Conservation (phyloP, 1,140 invertebrate species). For the Lasioglossum baleicum region DNA sequence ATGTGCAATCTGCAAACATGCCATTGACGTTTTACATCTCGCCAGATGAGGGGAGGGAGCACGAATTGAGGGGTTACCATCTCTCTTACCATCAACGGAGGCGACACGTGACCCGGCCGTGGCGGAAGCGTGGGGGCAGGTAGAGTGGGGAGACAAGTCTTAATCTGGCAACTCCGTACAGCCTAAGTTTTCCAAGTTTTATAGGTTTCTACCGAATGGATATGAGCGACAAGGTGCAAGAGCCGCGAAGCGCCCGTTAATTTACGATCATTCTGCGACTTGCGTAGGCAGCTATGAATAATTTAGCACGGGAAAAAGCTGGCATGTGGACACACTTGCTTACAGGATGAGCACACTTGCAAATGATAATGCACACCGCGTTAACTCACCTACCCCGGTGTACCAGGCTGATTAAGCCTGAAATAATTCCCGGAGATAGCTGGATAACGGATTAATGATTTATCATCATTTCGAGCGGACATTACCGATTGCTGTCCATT, state of each 20-base stretch:
- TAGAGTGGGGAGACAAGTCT: no score
- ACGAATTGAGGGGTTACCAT: no score
- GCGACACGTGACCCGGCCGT: no score
- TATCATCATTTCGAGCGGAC: slow-evolving; percentile 29
- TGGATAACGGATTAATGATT: slow-evolving; percentile 49
- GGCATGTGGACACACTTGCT: no score
- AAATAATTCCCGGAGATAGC: slow-evolving; percentile 31
- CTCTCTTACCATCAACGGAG: no score
- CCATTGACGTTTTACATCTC: background rate
- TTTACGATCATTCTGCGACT: background rate
- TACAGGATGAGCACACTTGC: background rate
- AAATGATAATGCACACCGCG: background rate
- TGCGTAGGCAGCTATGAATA: background rate
- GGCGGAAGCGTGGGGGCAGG: no score
- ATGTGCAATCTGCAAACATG: background rate
- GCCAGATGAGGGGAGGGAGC: no score
- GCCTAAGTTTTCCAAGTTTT: no score
- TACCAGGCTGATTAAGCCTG: slow-evolving; percentile 20
- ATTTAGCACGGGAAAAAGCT: background rate
- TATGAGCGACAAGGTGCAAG: background rate
- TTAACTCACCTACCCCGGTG: background rate
- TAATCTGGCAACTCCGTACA: no score
- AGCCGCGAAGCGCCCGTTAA: background rate
- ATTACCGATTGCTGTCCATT: slow-evolving; percentile 13
- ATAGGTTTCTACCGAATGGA: background rate